phyloP scores from a whole-genome alignment of 2,888 invertebrate genomes.

The Eurytoma adleriae region DNA sequence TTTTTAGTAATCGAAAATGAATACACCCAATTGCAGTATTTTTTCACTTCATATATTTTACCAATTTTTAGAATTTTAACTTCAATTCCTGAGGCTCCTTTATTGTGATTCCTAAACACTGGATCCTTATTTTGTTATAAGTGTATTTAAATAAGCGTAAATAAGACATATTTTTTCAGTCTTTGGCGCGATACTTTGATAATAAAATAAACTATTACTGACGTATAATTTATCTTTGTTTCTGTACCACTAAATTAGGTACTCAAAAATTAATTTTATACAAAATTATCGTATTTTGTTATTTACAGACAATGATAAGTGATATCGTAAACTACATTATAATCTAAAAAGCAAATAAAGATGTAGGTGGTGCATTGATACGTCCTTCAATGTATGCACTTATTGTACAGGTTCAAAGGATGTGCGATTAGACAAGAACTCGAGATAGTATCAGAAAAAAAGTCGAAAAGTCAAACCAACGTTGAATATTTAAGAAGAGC shows the following conservation, averaged over 20 bases:
- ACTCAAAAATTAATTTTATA: too few species aligned
- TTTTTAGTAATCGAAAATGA: too few species aligned
- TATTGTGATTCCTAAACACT: slow-evolving; percentile 20
- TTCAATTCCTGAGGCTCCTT: slow-evolving; percentile 27
- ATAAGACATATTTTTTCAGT: slow-evolving; percentile 35
- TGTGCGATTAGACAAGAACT: neutral
- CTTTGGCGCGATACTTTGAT: slow-evolving; percentile 35
- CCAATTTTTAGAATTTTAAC: neutral
- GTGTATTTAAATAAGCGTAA: slow-evolving; percentile 27
- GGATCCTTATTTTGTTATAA: slow-evolving; percentile 3
- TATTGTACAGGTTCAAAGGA: neutral
- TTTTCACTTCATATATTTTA: too few species aligned
- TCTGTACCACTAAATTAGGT: too few species aligned
- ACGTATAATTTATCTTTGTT: neutral
- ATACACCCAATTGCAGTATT: too few species aligned
- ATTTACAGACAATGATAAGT: too few species aligned
- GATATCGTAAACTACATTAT: too few species aligned
- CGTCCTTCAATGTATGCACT: neutral
- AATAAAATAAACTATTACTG: slow-evolving; percentile 33
- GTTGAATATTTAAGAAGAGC: too few species aligned
- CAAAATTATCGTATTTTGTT: too few species aligned
- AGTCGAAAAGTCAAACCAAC: neutral
- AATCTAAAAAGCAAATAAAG: too few species aligned
- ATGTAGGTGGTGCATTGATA: too few species aligned
- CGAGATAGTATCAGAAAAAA: neutral